Conservation (phyloP, 2,797 vertebrate species). For the Peromyscus melanophrys region DNA sequence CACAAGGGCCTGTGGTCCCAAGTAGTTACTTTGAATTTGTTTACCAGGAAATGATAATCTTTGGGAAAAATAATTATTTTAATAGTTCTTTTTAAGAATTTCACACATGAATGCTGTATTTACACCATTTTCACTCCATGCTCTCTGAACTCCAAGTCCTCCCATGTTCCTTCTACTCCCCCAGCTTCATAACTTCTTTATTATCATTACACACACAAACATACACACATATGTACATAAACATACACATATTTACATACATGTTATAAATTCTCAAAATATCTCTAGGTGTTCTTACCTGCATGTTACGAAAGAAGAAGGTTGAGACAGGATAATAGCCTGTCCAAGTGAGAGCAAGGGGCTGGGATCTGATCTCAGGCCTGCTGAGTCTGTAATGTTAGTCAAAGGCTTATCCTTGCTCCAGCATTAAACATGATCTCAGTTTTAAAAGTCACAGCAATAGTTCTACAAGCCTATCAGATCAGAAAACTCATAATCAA, state of each 20-base stretch:
- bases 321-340: not conserved
- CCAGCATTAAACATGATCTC: not conserved
- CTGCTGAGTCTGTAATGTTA: not conserved
- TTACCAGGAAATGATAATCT: not conserved
- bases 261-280: not conserved
- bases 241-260: too few relatives aligned
- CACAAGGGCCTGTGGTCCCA: not conserved
- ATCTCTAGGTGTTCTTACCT: not conserved
- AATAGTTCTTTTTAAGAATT: not conserved
- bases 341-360: not conserved
- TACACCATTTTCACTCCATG: not conserved
- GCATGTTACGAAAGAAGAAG: not conserved
- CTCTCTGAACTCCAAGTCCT: not conserved
- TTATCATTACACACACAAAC: not conserved
- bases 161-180: too few relatives aligned
- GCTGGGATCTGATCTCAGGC: not conserved
- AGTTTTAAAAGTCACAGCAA: not conserved
- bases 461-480: not conserved
- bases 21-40: constrained; percentile 26
- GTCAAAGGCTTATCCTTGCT: constrained; percentile 9
- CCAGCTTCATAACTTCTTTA: not conserved
- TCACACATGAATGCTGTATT: not conserved
- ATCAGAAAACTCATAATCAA: not conserved
- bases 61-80: not conserved
- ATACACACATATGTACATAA: fast-evolving